These are phyloP conservation scores for Drosophila nr. fundita DNA, from an alignment of 2,888 invertebrate species.

Conservation along the genomic window DNA sequence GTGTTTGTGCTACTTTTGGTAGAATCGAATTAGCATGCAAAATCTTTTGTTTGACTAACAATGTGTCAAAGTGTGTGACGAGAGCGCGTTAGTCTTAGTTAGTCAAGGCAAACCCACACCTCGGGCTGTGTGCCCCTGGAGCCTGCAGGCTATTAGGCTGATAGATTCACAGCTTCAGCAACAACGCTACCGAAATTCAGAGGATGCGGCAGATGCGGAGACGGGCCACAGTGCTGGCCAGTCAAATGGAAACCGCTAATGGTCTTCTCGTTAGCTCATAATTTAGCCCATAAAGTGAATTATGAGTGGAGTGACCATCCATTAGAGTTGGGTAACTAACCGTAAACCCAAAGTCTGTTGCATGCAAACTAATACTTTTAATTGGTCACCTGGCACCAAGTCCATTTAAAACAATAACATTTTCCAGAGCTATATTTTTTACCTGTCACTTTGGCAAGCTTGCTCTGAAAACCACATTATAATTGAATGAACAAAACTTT, in stretches of 20 bases:
- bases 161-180: slow-evolving; percentile 38
- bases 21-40: slow-evolving; percentile 80
- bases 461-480: not conserved
- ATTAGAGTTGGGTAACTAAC: slow-evolving; percentile 30
- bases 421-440: not conserved
- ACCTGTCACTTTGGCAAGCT: not conserved
- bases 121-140: not conserved
- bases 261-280: slow-evolving; percentile 8
- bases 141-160: slow-evolving; percentile 53
- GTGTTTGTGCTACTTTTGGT: slow-evolving; percentile 48
- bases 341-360: slow-evolving; percentile 9
- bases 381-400: slow-evolving; percentile 34
- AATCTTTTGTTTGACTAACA: slow-evolving; percentile 81
- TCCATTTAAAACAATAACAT: slow-evolving; percentile 23
- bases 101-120: slow-evolving; percentile 33
- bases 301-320: slow-evolving; percentile 16
- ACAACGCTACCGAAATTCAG: slow-evolving; percentile 7
- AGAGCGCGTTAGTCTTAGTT: slow-evolving; percentile 65
- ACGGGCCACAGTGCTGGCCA: slow-evolving; percentile 41
- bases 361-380: slow-evolving; percentile 32
- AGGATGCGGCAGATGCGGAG: not conserved
- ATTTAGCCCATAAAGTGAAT: slow-evolving; percentile 18
- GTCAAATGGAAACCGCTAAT: slow-evolving; percentile 50
- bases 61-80: slow-evolving; percentile 79
- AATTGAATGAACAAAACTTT: slow-evolving; percentile 5